Percentiles rank a stretch among this genome's conserved stretches.
phyloP scores from a whole-genome alignment of 2,797 vertebrate genomes.

The Lophotriccus pileatus region DNA sequence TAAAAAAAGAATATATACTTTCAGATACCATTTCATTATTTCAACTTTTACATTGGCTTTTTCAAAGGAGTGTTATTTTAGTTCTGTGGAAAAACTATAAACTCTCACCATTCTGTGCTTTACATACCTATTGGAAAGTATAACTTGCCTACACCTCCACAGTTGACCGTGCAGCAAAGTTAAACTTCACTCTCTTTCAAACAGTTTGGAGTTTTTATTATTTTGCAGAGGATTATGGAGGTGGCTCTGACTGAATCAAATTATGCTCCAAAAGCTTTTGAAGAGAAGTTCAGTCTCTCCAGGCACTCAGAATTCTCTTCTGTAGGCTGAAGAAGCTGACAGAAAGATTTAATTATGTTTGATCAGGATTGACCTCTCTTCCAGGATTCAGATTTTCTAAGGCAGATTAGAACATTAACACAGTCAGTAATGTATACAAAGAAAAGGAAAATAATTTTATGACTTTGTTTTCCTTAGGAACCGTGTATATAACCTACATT shows the following conservation, averaged over 20 bases:
- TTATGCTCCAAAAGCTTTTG: conserved; percentile 43
- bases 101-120: background rate
- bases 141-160: background rate
- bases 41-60: background rate
- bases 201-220: background rate
- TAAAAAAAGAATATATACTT: background rate
- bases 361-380: background rate
- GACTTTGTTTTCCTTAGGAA: background rate
- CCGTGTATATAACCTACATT: background rate
- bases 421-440: background rate
- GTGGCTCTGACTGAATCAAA: conserved; percentile 19
- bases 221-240: conserved; percentile 35
- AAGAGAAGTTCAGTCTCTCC: conserved; percentile 44
- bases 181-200: background rate
- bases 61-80: background rate
- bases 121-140: background rate
- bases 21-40: background rate
- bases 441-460: background rate
- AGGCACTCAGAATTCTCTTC: conserved; percentile 5
- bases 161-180: background rate
- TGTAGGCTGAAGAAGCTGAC: background rate
- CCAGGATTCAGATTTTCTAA: background rate
- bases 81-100: background rate
- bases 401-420: background rate
- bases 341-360: conserved; percentile 30